Conservation (phyloP, 2,888 invertebrate genomes). For the Caenorhabditis sinica region DNA sequence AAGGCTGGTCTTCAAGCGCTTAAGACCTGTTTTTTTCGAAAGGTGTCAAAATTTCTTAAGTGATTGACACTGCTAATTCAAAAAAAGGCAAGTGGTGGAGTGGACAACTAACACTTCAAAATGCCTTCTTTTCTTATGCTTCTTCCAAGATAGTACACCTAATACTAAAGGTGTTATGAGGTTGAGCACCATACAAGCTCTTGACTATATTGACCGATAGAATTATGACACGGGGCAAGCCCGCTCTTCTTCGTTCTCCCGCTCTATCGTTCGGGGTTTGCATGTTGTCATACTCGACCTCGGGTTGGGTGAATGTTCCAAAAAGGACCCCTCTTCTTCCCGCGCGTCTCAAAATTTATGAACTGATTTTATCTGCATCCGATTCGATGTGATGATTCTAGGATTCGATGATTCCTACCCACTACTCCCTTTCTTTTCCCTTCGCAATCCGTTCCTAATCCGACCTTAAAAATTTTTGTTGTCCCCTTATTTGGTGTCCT, state of each 20-base stretch:
- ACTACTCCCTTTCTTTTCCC: no score
- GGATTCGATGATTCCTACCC: background rate
- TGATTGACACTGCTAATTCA: background rate
- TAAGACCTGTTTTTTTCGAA: background rate
- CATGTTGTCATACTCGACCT: conserved; percentile 53
- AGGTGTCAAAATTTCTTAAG: background rate
- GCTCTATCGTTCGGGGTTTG: conserved; percentile 20
- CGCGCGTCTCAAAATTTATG: conserved; percentile 56
- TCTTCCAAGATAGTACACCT: conserved; percentile 19
- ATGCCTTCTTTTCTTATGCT: background rate
- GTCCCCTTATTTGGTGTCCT: background rate
- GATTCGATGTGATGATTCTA: conserved; percentile 24
- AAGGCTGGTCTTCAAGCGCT: background rate
- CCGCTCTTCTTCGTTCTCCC: background rate
- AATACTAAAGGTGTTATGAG: conserved; percentile 50
- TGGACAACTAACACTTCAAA: background rate
- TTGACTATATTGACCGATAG: conserved; percentile 56
- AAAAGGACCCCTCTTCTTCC: conserved; percentile 5
- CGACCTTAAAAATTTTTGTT: conserved; percentile 23
- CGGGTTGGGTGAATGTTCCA: conserved; percentile 1
- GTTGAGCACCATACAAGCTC: conserved; percentile 52
- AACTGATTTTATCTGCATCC: conserved; percentile 58
- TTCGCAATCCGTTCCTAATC: conserved; percentile 25
- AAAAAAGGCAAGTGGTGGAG: background rate
- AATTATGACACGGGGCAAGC: conserved; percentile 53